Evolutionary conservation across 1,140 invertebrate species (phyloP), one percentile per base, ranked within the genome.

Genomic region (Drosophila navojoa): DNA sequence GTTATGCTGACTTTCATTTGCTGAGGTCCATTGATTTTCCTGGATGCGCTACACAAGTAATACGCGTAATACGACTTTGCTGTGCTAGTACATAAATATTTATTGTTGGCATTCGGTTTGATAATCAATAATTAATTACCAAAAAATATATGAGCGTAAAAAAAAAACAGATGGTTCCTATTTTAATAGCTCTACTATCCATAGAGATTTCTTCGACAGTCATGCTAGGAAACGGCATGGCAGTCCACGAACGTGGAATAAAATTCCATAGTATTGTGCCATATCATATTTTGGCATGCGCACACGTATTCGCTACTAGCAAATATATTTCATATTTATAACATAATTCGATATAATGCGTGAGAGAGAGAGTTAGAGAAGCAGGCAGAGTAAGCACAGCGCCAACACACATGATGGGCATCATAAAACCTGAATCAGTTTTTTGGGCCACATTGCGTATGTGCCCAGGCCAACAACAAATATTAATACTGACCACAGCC

Each of bases 241-340:
- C 61, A 13, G 45, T 9, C 47, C 80, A 85, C 71, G 81, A 69
- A 77, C 66, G 67, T 40, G 64, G 38, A 79, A 87, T 87, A 79
- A 87, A 86, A 86, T 68, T 35, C 76, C 84, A 87, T 87, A 76
- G 81, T 79, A 82, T 35, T 78, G 29, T 75, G 40, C 52, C 75
- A 82, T 68, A 61, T 75, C 78, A 67, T 84, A 69, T 13, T 71
- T 57, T 35, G 52, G 59, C 77, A 75, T 86, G 54, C 74, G 68
- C 75, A 87, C 82, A 85, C 78, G 75, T 75, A 75, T 71, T 77
- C 57, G 44, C 57, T 60, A 44, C 57, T 29, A 29, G 4, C 32
- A 84, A 71, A 85, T 86, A 87, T 82, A 86, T 87, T 86, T 86
- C 64, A 87, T 86, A 86, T 86, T 86, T 86, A 86, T 86, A 86